Conservation (phyloP, 2,888 invertebrate species). For the Ophion ventricosus region DNA sequence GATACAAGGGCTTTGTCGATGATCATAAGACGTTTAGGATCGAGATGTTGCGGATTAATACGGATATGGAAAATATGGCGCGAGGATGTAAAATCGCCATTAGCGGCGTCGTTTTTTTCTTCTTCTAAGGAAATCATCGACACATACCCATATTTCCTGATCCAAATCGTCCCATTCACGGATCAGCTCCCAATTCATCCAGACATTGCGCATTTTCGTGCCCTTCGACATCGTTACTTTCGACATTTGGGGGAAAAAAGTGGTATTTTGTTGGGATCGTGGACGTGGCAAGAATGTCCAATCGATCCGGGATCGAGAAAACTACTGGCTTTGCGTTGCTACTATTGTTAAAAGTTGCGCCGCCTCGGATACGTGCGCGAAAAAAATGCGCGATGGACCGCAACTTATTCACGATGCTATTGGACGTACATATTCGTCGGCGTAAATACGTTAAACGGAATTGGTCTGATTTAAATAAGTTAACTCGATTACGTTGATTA, state of each 20-base stretch:
- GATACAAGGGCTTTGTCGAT: conserved; percentile 18
- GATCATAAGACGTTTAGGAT: conserved; percentile 9
- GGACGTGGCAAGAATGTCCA: conserved; percentile 7
- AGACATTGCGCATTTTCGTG: conserved; percentile 69
- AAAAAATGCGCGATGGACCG: neutral
- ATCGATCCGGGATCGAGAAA: conserved; percentile 19
- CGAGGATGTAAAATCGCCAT: neutral
- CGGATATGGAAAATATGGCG: conserved; percentile 28
- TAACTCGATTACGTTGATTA: neutral
- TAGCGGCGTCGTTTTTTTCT: conserved; percentile 17
- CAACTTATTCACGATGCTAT: neutral
- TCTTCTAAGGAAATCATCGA: conserved; percentile 35
- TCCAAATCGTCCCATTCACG: conserved; percentile 77
- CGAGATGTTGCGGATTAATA: conserved; percentile 23
- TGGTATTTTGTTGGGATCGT: neutral
- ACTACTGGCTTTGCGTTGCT: conserved; percentile 40
- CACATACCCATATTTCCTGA: conserved; percentile 79
- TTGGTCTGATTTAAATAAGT: neutral
- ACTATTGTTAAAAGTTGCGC: neutral
- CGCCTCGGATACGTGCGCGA: neutral
- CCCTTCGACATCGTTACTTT: conserved; percentile 42
- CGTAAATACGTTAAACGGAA: neutral
- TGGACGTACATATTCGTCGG: neutral
- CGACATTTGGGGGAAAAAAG: conserved; percentile 16
- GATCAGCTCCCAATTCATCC: conserved; percentile 73